Evolutionary conservation across 2,797 vertebrate species (phyloP), one percentile per base, ranked within the genome.

Genomic region (Vireo griseus): DNA sequence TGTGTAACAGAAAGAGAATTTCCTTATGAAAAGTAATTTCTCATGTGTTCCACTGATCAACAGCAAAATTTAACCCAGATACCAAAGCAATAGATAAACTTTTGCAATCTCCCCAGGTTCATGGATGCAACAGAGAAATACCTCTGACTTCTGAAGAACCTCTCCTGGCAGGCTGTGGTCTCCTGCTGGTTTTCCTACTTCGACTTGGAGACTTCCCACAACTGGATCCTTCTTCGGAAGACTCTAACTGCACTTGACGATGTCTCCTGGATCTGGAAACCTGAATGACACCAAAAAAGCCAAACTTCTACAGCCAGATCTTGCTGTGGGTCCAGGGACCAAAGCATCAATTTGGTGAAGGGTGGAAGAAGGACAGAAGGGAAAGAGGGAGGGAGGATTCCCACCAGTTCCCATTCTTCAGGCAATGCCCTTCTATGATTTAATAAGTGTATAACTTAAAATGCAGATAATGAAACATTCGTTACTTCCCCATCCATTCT

Each of bases 191-290:
- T 68, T 57, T 97, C 86, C 76, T 96, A 51, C 63, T 77, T 81
- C 9, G 81, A 6, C 67, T 52, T 50, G 90, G 88, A 83, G 96
- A 88, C 55, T 82, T 96, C 48, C 68, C 87, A 58, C 51, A 73
- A 62, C 90, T 86, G 1, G 86, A 83, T 28, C 94, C 95, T 1
- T 95, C 72, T 33, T 96, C 97, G 17, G 97, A 96, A 48, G 97
- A 96, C n/a, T 97, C 97, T 13, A 98, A 40, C 59, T 48, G 96
- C 74, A 98, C 96, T 28, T 98, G 98, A 17, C 98, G 97, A 74
- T 98, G 98, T 61, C 98, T 95, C 92, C 98, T 97, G 10, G 99
- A 98, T 92, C 96, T 99, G 24, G 97, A 94, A 14, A 94, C 98
- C 99, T 99, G 42, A 82, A 55, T 13, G 58, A 78, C 7, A 92